Base-by-base conservation (phyloP, 2,888 invertebrate species). In the Megastigmus dorsalis region DNA sequence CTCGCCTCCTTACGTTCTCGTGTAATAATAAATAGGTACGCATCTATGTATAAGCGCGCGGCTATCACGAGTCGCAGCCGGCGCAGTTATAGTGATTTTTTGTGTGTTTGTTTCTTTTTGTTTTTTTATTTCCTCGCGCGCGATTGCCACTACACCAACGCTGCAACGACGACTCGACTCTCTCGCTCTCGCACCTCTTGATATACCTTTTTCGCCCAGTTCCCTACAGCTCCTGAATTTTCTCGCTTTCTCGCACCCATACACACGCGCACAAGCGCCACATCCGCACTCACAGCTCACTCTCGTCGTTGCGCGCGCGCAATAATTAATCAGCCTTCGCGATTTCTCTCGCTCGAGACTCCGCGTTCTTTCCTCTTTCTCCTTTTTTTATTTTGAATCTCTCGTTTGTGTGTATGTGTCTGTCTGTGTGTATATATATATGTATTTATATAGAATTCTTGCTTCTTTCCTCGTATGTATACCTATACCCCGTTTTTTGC, bases 261-360 rank as follows among this genome's bases (percentile, higher is more conserved):
- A 20, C 66, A 59, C 45, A 41, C 48, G 41, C 75, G 52, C 70
- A 62, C 76, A 13, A 33, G 76, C 54, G 59, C 41, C 36, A 48
- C 26, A 10, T 54, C 68, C 45, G 55, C 65, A 66, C 57, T 54
- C 52, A 50, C 52, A n/a, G n/a, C n/a, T n/a, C n/a, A n/a, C n/a
- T n/a, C n/a, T n/a, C n/a, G n/a, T n/a, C n/a, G n/a, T n/a, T n/a
- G n/a, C n/a, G n/a, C n/a, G n/a, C 55, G 69, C 65, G 70, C 68
- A 48, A 70, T 71, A 68, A 76, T 72, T 78, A 67, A 73, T 70
- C 69, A 75, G 70, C 72, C 74, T 77, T 76, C 62, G 74, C 76
- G 60, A 41, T 78, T 70, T 73, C 62, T 78, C 67, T 33, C 45
- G 68, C 65, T 75, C 59, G 57, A 67, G 73, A 74, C 43, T 59